Percentiles rank a stretch among this genome's conserved stretches.
phyloP scores from a whole-genome alignment of 2,797 vertebrate genomes.

The Dromococcyx pavoninus region DNA sequence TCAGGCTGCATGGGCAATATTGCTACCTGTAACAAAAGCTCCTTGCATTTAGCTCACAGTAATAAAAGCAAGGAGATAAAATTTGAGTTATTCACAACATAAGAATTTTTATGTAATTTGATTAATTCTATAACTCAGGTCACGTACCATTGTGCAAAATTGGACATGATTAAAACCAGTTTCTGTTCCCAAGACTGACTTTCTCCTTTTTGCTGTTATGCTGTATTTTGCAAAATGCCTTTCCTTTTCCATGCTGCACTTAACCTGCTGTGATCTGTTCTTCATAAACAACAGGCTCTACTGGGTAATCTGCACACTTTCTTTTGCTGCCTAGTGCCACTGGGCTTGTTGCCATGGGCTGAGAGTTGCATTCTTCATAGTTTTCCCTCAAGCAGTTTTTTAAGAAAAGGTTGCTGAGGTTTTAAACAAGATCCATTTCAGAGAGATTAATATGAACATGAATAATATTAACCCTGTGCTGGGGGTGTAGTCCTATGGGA shows the following conservation, averaged over 20 bases:
- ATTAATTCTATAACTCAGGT: not conserved
- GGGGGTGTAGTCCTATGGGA: not conserved
- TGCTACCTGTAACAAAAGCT: not conserved
- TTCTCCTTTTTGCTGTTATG: conserved; percentile 17
- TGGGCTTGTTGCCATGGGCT: conserved; percentile 62
- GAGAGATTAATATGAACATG: conserved; percentile 32
- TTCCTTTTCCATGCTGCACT: conserved; percentile 48
- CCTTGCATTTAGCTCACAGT: not conserved
- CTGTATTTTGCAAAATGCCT: conserved; percentile 58
- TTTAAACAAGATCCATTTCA: conserved; percentile 22
- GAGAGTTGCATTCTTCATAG: conserved; percentile 50
- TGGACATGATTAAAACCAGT: not conserved
- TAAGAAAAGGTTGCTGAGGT: conserved; percentile 37
- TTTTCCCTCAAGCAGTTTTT: conserved; percentile 32
- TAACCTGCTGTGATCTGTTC: conserved; percentile 70
- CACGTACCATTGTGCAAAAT: not conserved
- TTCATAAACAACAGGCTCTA: conserved; percentile 55
- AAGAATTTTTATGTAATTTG: conserved; percentile 11
- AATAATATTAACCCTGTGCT: conserved; percentile 22
- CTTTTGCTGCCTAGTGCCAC: conserved; percentile 44
- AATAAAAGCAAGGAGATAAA: not conserved
- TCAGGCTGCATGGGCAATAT: not conserved
- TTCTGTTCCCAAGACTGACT: conserved; percentile 2
- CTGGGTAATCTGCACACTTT: conserved; percentile 56
- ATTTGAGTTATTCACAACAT: not conserved